Base-by-base conservation (phyloP, 2,113 vertebrate genomes). In the Poeciliopsis occidentalis region DNA sequence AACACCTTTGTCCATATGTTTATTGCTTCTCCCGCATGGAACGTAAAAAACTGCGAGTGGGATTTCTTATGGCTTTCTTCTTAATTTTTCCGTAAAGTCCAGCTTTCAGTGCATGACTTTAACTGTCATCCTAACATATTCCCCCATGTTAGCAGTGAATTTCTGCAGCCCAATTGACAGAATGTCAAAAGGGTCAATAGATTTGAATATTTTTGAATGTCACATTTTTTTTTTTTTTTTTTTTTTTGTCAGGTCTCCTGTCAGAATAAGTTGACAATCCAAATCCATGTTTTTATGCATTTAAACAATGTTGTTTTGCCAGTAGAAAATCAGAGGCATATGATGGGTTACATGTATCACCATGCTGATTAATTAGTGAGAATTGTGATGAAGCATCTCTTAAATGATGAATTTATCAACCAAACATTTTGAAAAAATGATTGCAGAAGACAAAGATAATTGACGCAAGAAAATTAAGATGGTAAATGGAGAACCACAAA, bases 401-500 rank as follows among this genome's bases (percentile, higher is more conserved):
- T 44, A 64, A 3, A 64, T 1, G 57, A 24, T 34, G 7, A 17
- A 79, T 73, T 64, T 65, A 60, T 60, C 73, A 77, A 81, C 13
- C 29, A 37, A 51, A 12, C 39, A 67, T 37, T 64, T 60, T 60
- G 27, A 57, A 66, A 76, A 71, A 63, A 80, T 6, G 34, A 61
- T 70, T 64, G 81, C 57, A 67, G 69, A 69, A 60, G 64, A 66
- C 57, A 47, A 63, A 84, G 75, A 82, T 71, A 74, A 79, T 86
- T 80, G 30, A 37, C 62, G 71, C 66, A 41, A 34, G 44, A 4
- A 6, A 64, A 30, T 27, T 64, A 60, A 15, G 44, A 66, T 67
- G 70, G 54, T 62, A 74, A 27, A 57, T 57, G 44, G 62, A 78
- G 84, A 81, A 81, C 71, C 60, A 79, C 78, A 88, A 87, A 89